phyloP scores from a whole-genome alignment of 2,113 vertebrate species.

The Epinephelus moara region DNA sequence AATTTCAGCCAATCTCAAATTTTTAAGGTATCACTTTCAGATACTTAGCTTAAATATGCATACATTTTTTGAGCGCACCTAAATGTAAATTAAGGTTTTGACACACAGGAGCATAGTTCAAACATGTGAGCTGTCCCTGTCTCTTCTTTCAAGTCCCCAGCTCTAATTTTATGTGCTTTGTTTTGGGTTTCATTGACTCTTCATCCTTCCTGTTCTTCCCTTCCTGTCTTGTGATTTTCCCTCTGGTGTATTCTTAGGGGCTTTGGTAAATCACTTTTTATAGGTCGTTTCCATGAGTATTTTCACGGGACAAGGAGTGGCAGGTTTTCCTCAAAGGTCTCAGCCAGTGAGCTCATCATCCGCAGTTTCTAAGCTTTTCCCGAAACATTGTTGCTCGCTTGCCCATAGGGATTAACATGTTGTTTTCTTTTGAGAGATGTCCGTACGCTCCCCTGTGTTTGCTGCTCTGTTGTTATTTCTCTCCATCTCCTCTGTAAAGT shows the following conservation, averaged over 20 bases:
- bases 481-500: background rate
- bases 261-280: slow-evolving; percentile 54
- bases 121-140: background rate
- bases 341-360: slow-evolving; percentile 10
- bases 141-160: background rate
- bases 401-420: too few species aligned
- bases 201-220: slow-evolving; percentile 64
- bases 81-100: background rate
- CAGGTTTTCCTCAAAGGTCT: slow-evolving; percentile 13
- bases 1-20: too few species aligned
- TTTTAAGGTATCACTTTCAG: background rate
- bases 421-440: too few species aligned
- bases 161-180: slow-evolving; percentile 37
- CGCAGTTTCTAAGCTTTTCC: slow-evolving; percentile 22
- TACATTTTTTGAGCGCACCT: background rate
- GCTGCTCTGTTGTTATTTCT: background rate
- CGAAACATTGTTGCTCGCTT: background rate
- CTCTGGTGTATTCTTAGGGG: slow-evolving; percentile 37
- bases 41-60: background rate
- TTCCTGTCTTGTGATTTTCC: slow-evolving; percentile 50
- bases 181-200: slow-evolving; percentile 51
- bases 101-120: background rate
- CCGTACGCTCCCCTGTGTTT: background rate
- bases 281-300: slow-evolving; percentile 15
- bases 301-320: slow-evolving; percentile 35